Evolutionary conservation across 2,888 invertebrate species (phyloP).

Genomic region (Pyrocoelia pectoralis): DNA sequence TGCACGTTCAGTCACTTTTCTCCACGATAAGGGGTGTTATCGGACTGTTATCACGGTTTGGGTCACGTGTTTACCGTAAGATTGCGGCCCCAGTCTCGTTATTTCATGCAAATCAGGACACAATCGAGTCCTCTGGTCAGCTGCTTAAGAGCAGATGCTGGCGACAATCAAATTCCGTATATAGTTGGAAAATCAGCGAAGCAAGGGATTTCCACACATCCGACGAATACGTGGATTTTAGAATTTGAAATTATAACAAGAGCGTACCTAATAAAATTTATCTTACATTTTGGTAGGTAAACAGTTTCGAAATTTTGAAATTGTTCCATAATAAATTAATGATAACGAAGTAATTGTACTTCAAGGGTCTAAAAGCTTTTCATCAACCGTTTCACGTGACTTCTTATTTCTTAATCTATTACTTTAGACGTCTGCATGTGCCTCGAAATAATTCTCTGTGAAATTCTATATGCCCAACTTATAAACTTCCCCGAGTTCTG

Average conservation of each 20-base stretch:
- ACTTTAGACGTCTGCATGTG: constrained; percentile 55
- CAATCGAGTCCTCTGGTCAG: constrained; percentile 48
- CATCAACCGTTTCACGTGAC: constrained; percentile 53
- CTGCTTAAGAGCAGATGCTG: constrained; percentile 41
- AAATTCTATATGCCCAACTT: constrained; percentile 60
- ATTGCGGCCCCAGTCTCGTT: constrained; percentile 50
- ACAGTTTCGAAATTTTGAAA: not conserved
- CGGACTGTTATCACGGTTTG: constrained; percentile 48
- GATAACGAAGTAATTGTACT: constrained; percentile 17
- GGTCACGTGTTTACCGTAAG: constrained; percentile 49
- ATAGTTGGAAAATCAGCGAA: not conserved
- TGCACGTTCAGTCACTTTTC: constrained; percentile 39
- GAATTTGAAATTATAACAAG: not conserved
- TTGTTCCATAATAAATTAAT: constrained; percentile 3
- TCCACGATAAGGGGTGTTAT: constrained; percentile 46
- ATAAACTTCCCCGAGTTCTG: constrained; percentile 52
- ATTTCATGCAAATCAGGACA: constrained; percentile 54
- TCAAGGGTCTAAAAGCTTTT: constrained; percentile 45
- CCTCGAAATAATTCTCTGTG: constrained; percentile 57
- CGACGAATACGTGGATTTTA: not conserved
- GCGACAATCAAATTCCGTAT: constrained; percentile 21
- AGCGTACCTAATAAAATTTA: too few relatives aligned
- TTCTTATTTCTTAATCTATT: constrained; percentile 57
- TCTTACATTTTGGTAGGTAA: not conserved
- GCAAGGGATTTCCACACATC: constrained; percentile 1